Conservation (phyloP, 2,113 vertebrate genomes). For the Leuciscus idus region DNA sequence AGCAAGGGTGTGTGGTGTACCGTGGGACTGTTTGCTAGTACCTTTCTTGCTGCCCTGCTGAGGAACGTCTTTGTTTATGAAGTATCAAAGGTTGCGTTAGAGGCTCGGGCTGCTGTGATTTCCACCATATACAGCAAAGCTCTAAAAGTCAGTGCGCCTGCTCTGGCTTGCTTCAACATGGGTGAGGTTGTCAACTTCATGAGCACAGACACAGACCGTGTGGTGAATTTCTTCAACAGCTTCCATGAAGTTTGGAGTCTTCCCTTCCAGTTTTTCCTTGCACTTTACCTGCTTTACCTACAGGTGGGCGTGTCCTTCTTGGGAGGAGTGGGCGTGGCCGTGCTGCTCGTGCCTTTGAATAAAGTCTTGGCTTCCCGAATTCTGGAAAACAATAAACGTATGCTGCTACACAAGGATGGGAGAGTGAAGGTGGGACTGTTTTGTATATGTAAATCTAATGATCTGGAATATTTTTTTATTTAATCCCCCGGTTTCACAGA, state of each 20-base stretch:
- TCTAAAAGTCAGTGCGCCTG: constrained; percentile 77
- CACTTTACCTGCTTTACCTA: constrained; percentile 89
- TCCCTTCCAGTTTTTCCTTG: constrained; percentile 84
- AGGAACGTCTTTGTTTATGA: constrained; percentile 85
- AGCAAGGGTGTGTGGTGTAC: constrained; percentile 83
- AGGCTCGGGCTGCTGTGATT: constrained; percentile 81
- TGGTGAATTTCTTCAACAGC: constrained; percentile 88
- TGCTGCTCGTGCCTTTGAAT: constrained; percentile 92
- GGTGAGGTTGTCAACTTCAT: constrained; percentile 93
- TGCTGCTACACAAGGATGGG: constrained; percentile 87
- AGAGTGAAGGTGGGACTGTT: constrained; percentile 86
- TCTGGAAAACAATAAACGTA: constrained; percentile 82
- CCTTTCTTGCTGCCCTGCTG: constrained; percentile 81
- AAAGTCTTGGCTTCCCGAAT: constrained; percentile 88
- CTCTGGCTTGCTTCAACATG: constrained; percentile 74
- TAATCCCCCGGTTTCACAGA: background rate
- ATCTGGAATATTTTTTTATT: background rate
- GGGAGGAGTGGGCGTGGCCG: constrained; percentile 82
- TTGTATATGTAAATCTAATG: background rate
- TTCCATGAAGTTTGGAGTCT: constrained; percentile 96
- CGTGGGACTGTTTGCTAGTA: constrained; percentile 82
- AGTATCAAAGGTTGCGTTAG: constrained; percentile 82
- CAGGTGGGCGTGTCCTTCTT: constrained; percentile 92
- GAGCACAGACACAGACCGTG: constrained; percentile 86
- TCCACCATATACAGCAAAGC: constrained; percentile 86